phyloP scores from a whole-genome alignment of 2,113 vertebrate species.

The Odocoileus virginianus region DNA sequence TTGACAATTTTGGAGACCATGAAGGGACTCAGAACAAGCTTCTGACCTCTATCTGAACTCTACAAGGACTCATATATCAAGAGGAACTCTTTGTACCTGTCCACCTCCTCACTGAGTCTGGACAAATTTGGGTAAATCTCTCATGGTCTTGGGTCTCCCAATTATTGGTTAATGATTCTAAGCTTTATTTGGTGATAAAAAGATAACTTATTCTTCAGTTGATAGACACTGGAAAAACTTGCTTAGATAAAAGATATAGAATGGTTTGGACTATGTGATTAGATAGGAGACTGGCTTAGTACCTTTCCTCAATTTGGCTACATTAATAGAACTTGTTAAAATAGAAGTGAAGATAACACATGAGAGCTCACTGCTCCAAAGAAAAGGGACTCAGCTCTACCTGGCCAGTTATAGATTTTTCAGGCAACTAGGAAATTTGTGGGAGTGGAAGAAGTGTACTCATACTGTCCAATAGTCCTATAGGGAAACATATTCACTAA shows the following conservation, averaged over 20 bases:
- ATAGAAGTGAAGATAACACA: neutral
- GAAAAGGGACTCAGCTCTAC: neutral
- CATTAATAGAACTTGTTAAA: neutral
- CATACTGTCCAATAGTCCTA: neutral
- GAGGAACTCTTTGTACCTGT: neutral
- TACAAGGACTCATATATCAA: neutral
- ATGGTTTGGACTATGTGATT: neutral
- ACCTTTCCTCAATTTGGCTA: neutral
- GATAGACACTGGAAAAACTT: neutral
- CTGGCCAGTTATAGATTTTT: neutral
- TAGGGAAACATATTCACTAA: neutral
- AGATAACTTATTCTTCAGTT: neutral
- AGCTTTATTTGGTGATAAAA: neutral
- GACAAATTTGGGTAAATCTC: neutral
- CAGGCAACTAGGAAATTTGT: neutral
- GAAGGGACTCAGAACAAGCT: neutral
- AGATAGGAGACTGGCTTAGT: neutral
- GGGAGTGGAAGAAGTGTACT: neutral
- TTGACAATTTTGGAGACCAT: neutral
- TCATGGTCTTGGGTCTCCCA: neutral
- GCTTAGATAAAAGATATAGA: neutral
- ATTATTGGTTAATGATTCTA: neutral
- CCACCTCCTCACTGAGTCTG: neutral
- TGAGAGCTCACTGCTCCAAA: neutral
- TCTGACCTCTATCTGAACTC: neutral